Evolutionary conservation across 2,797 vertebrate species (phyloP).

Genomic region (Capromys pilorides): DNA sequence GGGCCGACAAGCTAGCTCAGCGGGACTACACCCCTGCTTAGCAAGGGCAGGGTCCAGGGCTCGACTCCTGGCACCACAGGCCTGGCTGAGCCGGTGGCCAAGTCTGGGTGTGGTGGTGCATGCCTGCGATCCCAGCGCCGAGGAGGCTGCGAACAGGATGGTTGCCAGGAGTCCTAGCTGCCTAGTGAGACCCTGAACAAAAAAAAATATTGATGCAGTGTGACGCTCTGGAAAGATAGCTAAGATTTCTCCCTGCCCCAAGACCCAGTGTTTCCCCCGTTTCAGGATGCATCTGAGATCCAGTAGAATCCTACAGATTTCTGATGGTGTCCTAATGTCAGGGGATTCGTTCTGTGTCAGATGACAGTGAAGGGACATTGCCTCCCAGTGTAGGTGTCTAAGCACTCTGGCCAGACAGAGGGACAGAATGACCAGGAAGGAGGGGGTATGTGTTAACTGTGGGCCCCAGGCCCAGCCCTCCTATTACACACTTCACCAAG

Average conservation of each 20-base stretch:
- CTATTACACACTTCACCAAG: constrained; percentile 60
- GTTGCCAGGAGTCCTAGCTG: too few species aligned
- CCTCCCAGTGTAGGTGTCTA: neutral
- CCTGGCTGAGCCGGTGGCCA: too few species aligned
- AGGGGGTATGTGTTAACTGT: constrained; percentile 9
- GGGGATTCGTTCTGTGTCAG: neutral
- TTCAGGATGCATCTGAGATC: neutral
- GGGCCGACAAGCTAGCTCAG: too few species aligned
- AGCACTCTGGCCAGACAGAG: constrained; percentile 1
- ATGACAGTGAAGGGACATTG: neutral
- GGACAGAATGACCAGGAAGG: neutral
- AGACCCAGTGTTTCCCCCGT: neutral
- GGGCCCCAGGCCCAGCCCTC: constrained; percentile 48
- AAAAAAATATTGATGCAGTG: neutral
- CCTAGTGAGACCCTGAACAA: too few species aligned
- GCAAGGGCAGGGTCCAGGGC: too few species aligned
- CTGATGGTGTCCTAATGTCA: neutral
- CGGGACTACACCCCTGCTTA: too few species aligned
- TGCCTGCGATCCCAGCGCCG: too few species aligned
- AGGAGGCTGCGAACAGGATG: too few species aligned
- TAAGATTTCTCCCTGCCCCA: neutral
- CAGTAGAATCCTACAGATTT: neutral
- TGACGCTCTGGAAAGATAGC: neutral
- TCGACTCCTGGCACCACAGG: too few species aligned
- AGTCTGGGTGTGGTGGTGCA: too few species aligned